Evolutionary conservation across 2,888 invertebrate genomes (phyloP), one percentile per base, ranked within the genome.

Genomic region (Limnephilus auricula): DNA sequence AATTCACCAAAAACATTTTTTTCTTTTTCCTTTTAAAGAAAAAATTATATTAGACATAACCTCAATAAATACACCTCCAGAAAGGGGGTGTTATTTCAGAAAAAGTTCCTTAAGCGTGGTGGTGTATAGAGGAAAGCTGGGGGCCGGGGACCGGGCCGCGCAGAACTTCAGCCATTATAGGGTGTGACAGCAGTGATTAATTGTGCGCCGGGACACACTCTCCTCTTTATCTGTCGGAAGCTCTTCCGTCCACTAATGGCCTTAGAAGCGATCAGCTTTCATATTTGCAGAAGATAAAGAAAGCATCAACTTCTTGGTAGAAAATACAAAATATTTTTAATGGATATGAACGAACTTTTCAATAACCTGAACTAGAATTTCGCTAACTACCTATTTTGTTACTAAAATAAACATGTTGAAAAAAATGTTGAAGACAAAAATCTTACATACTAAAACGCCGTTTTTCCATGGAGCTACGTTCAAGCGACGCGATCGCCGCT

Each of bases 151-250:
- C 25, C 25, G 50, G 65, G 65, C 25, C 65, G 65, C 25, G 9
- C 65, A 65, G 25, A 65, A 65, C 50, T 40, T 78, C 50, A 32
- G n/a, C 87, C 80, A 50, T 80, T 82, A 40, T 88, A 79, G 65
- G 25, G 79, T 37, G 79, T 79, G 89, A 89, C 89, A 89, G 80
- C 37, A 37, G 80, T 89, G 79, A 89, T 89, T 89, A 89, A 89
- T 89, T 89, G 89, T 30, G 37, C 80, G 37, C 79, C 37, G 40
- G 78, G 37, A 89, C 89, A 89, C 79, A 79, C 25, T n/a, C 79
- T 89, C 37, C 78, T 88, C 34, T 79, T 79, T 88, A 31, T 88
- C 78, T 88, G 78, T 88, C 88, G 34, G 85, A 78, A 15, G 32
- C 32, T 78, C 65, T 65, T 78, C 78, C 79, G 78, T 88, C 32